A percentile compares a stretch with the other conserved stretches of the same genome.
Evolutionary conservation across 1,140 invertebrate genomes (phyloP).

Genomic region (Sipha flava): DNA sequence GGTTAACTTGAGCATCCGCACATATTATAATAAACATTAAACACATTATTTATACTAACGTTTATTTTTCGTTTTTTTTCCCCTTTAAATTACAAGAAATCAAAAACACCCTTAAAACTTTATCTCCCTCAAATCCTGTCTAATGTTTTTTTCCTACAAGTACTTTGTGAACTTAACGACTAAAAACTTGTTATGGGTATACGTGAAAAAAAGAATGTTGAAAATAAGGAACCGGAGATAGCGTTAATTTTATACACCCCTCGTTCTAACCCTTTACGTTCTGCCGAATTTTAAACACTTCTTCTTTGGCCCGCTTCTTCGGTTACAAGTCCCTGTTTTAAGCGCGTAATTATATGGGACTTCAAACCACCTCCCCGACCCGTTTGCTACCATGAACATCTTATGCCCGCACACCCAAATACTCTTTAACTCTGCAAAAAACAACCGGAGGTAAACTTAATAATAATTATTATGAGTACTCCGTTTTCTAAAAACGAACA

Average conservation of each 20-base stretch:
- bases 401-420: background rate
- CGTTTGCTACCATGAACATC: background rate
- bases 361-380: background rate
- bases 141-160: constrained; percentile 18
- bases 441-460: constrained; percentile 27
- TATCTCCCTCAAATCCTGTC: constrained; percentile 28
- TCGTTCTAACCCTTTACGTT: constrained; percentile 20
- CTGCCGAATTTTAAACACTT: constrained; percentile 27
- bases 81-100: constrained; percentile 18
- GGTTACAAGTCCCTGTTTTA: constrained; percentile 21
- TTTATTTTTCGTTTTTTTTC: background rate
- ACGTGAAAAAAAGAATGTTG: background rate
- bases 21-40: too few relatives aligned
- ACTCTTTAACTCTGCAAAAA: constrained; percentile 6
- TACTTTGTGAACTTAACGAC: constrained; percentile 26
- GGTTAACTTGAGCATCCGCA: background rate
- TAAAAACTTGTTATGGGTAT: constrained; percentile 5
- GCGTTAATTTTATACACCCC: constrained; percentile 30
- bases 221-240: constrained; percentile 31
- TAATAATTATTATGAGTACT: constrained; percentile 8
- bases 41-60: background rate
- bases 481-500: background rate
- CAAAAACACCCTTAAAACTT: constrained; percentile 31
- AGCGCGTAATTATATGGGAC: constrained; percentile 17
- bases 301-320: constrained; percentile 3